Evolutionary conservation across 2,797 vertebrate species (phyloP).

Genomic region (Hypotaenidia philippensis): DNA sequence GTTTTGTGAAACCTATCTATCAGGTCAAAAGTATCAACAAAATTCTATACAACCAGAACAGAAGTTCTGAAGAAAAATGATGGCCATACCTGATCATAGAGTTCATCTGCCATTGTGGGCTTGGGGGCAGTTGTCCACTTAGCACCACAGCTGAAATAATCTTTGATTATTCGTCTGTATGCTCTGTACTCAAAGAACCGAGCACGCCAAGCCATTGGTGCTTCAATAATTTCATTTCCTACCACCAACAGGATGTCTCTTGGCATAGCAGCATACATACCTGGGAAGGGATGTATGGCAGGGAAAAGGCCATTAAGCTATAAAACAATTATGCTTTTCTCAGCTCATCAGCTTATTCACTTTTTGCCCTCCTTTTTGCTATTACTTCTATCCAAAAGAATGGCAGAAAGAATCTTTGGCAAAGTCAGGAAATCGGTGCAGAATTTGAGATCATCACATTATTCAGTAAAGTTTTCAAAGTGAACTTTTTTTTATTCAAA

Average conservation of each 20-base stretch:
- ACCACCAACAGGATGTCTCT: conserved; percentile 96
- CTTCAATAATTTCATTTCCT: conserved; percentile 98
- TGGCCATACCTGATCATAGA: conserved; percentile 92
- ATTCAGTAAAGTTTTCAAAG: not conserved
- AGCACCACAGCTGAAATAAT: conserved; percentile 94
- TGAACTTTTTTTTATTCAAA: not conserved
- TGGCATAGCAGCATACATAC: conserved; percentile 97
- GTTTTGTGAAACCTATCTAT: not conserved
- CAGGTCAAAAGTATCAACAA: not conserved
- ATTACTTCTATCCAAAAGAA: not conserved
- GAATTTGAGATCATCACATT: not conserved
- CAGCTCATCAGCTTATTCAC: not conserved
- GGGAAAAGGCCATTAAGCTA: not conserved
- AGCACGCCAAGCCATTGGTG: conserved; percentile 98
- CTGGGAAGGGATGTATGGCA: conserved; percentile 69
- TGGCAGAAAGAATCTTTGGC: not conserved
- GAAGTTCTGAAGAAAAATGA: not conserved
- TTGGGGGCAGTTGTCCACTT: conserved; percentile 99
- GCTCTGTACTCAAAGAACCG: conserved; percentile 98
- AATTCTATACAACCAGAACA: not conserved
- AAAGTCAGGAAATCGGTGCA: not conserved
- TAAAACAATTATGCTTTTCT: not conserved
- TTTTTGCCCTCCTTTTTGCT: not conserved
- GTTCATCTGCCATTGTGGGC: conserved; percentile 94
- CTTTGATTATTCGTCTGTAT: conserved; percentile 94